Conservation (phyloP, 1,140 invertebrate species). For the Heliothis subflexa region DNA sequence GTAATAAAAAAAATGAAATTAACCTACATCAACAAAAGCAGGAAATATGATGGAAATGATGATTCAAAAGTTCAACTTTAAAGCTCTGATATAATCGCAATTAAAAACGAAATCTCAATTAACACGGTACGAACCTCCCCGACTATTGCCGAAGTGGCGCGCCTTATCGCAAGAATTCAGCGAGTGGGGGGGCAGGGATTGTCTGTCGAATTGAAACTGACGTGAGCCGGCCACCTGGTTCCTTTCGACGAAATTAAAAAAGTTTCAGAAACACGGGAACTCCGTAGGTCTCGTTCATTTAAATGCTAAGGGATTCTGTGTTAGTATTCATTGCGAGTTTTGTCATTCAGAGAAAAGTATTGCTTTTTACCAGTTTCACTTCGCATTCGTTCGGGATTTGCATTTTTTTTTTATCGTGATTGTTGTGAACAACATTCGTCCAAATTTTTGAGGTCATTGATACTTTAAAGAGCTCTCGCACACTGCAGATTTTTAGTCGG, state of each 20-base stretch:
- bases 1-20: too few species aligned
- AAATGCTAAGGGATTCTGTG: constrained; percentile 81
- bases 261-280: constrained; percentile 74
- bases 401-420: constrained; percentile 48
- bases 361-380: constrained; percentile 54
- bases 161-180: constrained; percentile 61
- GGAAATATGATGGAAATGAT: too few species aligned
- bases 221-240: constrained; percentile 72
- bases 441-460: too few species aligned
- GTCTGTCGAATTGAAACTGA: constrained; percentile 73
- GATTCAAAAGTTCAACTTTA: not conserved
- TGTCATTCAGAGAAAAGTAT: constrained; percentile 74
- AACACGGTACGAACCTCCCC: constrained; percentile 58
- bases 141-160: constrained; percentile 54
- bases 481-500: too few species aligned
- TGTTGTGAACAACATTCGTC: not conserved
- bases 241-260: constrained; percentile 83
- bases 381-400: constrained; percentile 53
- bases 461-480: too few species aligned
- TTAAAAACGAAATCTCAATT: constrained; percentile 62
- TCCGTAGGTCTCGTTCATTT: constrained; percentile 77
- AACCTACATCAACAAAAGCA: too few species aligned
- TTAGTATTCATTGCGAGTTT: constrained; percentile 80
- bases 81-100: constrained; percentile 43
- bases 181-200: constrained; percentile 57